Percentiles rank a stretch among this genome's conserved stretches.
Evolutionary conservation across 2,113 vertebrate genomes (phyloP).

Genomic region (Ivindomyrus marchei): DNA sequence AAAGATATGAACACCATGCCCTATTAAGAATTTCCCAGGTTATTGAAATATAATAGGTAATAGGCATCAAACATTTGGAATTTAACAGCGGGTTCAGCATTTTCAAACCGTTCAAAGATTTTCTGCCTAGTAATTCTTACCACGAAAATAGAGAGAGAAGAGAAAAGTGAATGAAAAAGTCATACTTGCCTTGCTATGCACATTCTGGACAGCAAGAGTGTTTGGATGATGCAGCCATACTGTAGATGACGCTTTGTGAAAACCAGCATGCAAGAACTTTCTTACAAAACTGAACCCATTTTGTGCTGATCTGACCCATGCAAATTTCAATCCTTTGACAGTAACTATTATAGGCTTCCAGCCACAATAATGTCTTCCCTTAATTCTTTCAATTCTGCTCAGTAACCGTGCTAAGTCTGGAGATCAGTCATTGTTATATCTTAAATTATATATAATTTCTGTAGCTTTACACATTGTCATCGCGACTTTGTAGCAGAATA

Average conservation of each 20-base stretch:
- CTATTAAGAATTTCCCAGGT: neutral
- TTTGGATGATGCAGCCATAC: neutral
- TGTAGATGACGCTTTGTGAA: neutral
- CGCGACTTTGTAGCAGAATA: neutral
- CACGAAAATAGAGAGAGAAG: neutral
- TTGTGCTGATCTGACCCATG: neutral
- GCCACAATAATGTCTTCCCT: neutral
- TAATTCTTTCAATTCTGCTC: neutral
- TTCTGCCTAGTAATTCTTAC: neutral
- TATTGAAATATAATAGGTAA: neutral
- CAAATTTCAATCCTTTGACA: neutral
- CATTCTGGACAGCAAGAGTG: neutral
- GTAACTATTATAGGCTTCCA: neutral
- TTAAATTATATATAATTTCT: neutral
- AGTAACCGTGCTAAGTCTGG: neutral
- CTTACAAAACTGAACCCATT: neutral
- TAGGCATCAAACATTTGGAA: conserved; percentile 10
- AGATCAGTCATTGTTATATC: neutral
- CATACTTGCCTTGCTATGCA: conserved; percentile 7
- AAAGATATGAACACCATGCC: neutral
- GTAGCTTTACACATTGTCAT: neutral
- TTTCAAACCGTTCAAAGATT: conserved; percentile 5
- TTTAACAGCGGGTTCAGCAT: conserved; percentile 8
- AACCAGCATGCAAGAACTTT: neutral
- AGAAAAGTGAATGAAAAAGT: conserved; percentile 9